Base-by-base conservation (phyloP, 2,797 vertebrate species). In the Tympanoctomys barrerae region DNA sequence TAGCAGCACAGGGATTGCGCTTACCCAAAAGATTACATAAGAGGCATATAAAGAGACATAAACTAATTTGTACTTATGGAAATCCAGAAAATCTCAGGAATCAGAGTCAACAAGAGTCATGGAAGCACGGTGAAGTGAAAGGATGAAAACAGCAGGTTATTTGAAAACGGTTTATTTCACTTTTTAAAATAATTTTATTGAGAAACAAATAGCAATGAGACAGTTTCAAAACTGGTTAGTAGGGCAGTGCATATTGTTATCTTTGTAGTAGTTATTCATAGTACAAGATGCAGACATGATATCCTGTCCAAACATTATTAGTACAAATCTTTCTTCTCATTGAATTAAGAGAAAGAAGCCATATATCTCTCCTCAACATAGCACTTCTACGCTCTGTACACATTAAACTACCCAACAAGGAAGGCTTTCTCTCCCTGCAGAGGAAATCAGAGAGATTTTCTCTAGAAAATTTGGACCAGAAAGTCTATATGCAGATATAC, bases 401-500 rank as follows among this genome's bases (percentile, higher is more conserved):
- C 18, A 59, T 54, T 85, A 36, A 96, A 66, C 31, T 73, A 59
- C 19, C 39, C 87, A 2, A 79, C 1, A 33, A 87, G 66, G 16
- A 79, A 79, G 16, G 6, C n/a, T 81, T 36, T 78, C 0, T 94
- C 24, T 89, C 21, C n/a, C 14, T 28, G 94, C 21, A 78, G n/a
- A 70, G 42, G 75, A 90, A 95, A 36, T 31, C 68, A n/a, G 75
- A 87, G 8, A 54, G 4, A 1, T 80, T 36, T 81, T 88, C 4
- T 39, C 68, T 68, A 61, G 14, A 83, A 52, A 94, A n/a, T 19
- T 18, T 66, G 33, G 78, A 59, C 39, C 39, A 78, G 68, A 68
- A 91, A 93, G 28, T 73, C 22, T 93, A 77, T 91, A 59, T 39
- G 52, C 14, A 61, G 57, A 89, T 91, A 71, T 13, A 80, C 21